Conservation (phyloP, 2,113 vertebrate genomes). For the Galeopterus variegatus region DNA sequence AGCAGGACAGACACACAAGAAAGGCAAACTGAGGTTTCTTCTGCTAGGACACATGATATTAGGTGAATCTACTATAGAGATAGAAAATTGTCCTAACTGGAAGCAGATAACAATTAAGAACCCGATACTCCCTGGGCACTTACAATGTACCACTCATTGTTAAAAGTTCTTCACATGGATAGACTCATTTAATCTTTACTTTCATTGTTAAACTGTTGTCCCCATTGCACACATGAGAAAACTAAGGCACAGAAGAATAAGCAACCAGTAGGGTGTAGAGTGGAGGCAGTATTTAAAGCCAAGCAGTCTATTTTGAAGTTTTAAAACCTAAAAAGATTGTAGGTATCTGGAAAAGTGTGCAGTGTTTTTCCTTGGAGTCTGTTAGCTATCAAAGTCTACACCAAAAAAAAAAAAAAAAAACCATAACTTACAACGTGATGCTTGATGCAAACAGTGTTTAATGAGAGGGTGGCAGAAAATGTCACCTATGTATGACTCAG, state of each 20-base stretch:
- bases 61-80: background rate
- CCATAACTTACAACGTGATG: background rate
- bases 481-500: background rate
- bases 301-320: background rate
- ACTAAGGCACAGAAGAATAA: background rate
- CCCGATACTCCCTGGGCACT: background rate
- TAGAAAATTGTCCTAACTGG: background rate
- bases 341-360: background rate
- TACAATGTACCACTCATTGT: background rate
- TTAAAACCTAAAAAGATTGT: background rate
- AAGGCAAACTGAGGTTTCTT: background rate
- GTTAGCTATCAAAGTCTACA: conserved; percentile 40
- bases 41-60: background rate
- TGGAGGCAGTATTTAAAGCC: background rate
- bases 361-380: background rate
- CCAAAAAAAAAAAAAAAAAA: background rate
- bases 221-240: background rate
- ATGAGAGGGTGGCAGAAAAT: background rate
- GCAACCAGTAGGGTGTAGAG: background rate
- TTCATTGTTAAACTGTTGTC: background rate
- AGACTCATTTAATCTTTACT: background rate
- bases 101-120: background rate
- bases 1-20: background rate
- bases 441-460: background rate
- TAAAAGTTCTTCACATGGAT: background rate